phyloP scores from a whole-genome alignment of 2,888 invertebrate genomes.

The Allolobophora icterica region DNA sequence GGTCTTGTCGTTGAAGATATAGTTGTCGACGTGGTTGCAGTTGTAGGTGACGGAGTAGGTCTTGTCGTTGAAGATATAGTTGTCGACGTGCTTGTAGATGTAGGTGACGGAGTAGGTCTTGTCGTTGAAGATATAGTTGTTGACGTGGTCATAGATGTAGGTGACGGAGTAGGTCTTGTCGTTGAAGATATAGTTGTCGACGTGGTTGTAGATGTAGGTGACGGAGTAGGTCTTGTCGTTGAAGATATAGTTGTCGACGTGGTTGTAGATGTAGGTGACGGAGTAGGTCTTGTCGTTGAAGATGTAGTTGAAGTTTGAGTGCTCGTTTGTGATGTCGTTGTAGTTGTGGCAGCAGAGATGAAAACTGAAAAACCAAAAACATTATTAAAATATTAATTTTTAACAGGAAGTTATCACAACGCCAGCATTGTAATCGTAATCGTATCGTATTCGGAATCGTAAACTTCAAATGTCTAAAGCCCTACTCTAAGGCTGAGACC shows the following conservation, averaged over 20 bases:
- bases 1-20: slow-evolving; percentile 18
- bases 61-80: slow-evolving; percentile 25
- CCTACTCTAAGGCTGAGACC: no score
- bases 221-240: no score
- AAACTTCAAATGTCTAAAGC: no score
- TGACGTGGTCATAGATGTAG: slow-evolving; percentile 27
- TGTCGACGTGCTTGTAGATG: slow-evolving; percentile 26
- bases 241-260: no score
- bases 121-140: slow-evolving; percentile 20
- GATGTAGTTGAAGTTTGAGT: not conserved
- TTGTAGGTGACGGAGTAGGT: slow-evolving; percentile 24
- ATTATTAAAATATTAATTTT: no score
- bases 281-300: slow-evolving; percentile 23
- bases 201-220: slow-evolving; percentile 19
- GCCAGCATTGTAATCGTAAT: no score
- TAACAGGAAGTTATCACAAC: no score
- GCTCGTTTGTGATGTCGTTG: not conserved
- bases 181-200: slow-evolving; percentile 6
- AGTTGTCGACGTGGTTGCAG: slow-evolving; percentile 29
- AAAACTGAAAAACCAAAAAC: no score
- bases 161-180: slow-evolving; percentile 26
- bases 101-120: slow-evolving; percentile 24
- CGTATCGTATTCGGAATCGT: no score
- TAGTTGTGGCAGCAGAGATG: no score
- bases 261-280: slow-evolving; percentile 31